Percentiles rank a stretch among this genome's conserved stretches.
These are phyloP conservation scores for Pogonognathellus flavescens DNA, from an alignment of 1,140 invertebrate genomes.

Conservation along the genomic window DNA sequence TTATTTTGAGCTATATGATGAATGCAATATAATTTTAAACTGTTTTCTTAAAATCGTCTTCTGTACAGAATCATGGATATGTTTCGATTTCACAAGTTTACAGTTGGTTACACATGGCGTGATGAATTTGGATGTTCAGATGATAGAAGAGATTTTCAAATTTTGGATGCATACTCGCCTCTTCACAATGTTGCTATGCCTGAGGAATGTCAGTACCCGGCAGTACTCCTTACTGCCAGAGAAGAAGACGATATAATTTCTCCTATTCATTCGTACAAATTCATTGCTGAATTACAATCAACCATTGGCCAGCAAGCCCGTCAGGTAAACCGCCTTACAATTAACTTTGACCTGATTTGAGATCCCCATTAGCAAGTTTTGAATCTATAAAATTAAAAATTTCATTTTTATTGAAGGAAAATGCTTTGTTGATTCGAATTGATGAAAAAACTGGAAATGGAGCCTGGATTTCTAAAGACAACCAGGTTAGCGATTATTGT, in stretches of 20 bases:
- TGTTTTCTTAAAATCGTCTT: not conserved
- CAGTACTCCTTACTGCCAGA: conserved; percentile 89
- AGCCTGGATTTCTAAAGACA: not conserved
- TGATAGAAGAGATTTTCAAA: conserved; percentile 87
- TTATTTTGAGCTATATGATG: not conserved
- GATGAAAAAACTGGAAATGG: not conserved
- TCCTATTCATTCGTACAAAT: conserved; percentile 95
- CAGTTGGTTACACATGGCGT: conserved; percentile 93
- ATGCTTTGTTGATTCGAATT: not conserved
- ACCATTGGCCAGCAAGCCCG: conserved; percentile 75
- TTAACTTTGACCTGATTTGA: too few species aligned
- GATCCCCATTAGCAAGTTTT: too few species aligned
- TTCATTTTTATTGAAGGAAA: too few species aligned
- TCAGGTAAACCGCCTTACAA: conserved; percentile 69
- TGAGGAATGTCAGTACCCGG: conserved; percentile 85
- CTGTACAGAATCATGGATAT: conserved; percentile 91
- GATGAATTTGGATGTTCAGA: conserved; percentile 95
- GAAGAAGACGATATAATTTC: conserved; percentile 79
- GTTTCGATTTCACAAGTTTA: conserved; percentile 97
- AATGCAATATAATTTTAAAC: not conserved
- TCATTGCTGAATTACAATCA: conserved; percentile 91
- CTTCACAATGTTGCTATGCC: conserved; percentile 90
- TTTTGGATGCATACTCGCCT: conserved; percentile 92
- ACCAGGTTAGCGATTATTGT: not conserved
- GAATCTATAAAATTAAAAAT: too few species aligned